phyloP scores from a whole-genome alignment of 2,113 vertebrate genomes.

The Ahaetulla prasina region DNA sequence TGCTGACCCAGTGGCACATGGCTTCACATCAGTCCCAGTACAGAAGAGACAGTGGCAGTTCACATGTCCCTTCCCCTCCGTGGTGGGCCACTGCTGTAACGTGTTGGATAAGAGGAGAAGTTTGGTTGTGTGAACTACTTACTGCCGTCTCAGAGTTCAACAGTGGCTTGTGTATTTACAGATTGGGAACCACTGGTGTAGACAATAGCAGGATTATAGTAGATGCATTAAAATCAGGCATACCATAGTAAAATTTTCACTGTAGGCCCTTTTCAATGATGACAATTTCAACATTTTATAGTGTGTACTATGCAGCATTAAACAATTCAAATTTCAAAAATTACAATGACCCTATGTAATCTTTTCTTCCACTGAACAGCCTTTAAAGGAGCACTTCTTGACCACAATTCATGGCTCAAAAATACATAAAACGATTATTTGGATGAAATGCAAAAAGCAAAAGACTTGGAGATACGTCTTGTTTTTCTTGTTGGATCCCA shows the following conservation, averaged over 20 bases:
- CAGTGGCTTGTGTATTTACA: slow-evolving; percentile 4
- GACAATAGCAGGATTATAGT: slow-evolving; percentile 65
- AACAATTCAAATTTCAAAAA: not conserved
- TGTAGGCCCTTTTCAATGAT: slow-evolving; percentile 63
- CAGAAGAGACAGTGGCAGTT: not conserved
- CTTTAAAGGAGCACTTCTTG: slow-evolving; percentile 1
- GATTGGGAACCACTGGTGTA: slow-evolving; percentile 29
- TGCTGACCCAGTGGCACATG: not conserved
- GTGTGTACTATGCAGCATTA: slow-evolving; percentile 64
- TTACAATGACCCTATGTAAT: slow-evolving; percentile 2
- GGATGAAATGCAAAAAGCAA: not conserved
- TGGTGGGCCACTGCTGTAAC: not conserved
- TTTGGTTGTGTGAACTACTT: not conserved
- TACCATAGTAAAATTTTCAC: slow-evolving; percentile 77
- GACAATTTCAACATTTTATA: slow-evolving; percentile 81
- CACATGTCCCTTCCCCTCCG: not conserved
- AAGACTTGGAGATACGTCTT: not conserved
- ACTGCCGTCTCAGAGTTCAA: not conserved
- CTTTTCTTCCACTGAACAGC: slow-evolving; percentile 37
- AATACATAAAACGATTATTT: slow-evolving; percentile 18
- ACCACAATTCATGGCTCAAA: slow-evolving; percentile 20
- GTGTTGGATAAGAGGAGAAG: not conserved
- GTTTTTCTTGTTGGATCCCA: slow-evolving; percentile 33
- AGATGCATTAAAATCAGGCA: slow-evolving; percentile 81
- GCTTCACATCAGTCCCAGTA: not conserved